Conservation (phyloP, 2,888 invertebrate genomes). For the Caenorhabditis doughertyi region DNA sequence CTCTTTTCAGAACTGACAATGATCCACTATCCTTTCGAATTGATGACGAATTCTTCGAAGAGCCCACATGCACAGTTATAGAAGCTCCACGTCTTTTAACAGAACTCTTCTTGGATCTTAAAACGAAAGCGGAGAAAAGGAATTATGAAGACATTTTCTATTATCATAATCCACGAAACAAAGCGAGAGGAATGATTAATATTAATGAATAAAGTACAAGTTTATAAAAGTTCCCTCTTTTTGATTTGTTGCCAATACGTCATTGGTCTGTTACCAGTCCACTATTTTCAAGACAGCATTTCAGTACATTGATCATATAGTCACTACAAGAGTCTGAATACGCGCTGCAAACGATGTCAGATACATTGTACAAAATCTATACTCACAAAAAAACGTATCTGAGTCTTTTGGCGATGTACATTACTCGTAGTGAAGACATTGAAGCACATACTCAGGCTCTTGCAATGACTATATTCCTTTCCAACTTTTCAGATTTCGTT, state of each 20-base stretch:
- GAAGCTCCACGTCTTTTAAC: conserved; percentile 15
- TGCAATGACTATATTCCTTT: not conserved
- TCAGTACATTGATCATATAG: too few relatives aligned
- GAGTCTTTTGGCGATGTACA: too few relatives aligned
- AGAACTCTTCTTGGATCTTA: conserved; percentile 26
- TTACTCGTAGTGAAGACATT: too few relatives aligned
- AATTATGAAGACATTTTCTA: conserved; percentile 21
- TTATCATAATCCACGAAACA: too few relatives aligned
- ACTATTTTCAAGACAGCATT: too few relatives aligned
- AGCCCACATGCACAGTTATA: conserved; percentile 37
- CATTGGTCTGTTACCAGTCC: too few relatives aligned
- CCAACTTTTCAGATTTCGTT: not conserved
- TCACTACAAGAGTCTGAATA: too few relatives aligned
- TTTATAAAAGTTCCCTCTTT: not conserved
- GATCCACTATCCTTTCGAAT: conserved; percentile 21
- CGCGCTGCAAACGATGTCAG: too few relatives aligned
- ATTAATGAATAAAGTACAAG: too few relatives aligned
- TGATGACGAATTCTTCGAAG: conserved; percentile 42
- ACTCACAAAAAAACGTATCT: too few relatives aligned
- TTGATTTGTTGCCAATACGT: too few relatives aligned
- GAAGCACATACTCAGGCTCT: not conserved
- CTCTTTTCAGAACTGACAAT: not conserved
- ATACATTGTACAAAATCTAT: too few relatives aligned
- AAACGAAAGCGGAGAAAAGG: not conserved
- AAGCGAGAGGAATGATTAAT: not conserved